Evolutionary conservation across 2,888 invertebrate genomes (phyloP).

Genomic region (Hydraecia micacea): DNA sequence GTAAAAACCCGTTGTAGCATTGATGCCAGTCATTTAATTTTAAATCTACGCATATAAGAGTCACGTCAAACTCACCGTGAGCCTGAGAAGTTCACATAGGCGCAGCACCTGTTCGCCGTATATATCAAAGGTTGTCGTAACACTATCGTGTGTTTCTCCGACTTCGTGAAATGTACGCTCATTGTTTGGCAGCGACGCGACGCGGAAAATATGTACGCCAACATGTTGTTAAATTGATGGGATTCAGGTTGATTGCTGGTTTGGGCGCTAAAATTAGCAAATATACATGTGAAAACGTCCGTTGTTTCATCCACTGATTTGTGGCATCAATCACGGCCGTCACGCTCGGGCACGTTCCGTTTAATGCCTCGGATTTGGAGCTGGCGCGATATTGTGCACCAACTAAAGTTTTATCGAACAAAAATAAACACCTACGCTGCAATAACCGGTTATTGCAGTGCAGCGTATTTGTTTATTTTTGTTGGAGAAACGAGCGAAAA

Average conservation of each 20-base stretch:
- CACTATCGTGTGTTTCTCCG: slow-evolving; percentile 67
- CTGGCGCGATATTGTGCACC: slow-evolving; percentile 39
- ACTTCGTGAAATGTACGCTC: slow-evolving; percentile 70
- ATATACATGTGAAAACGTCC: slow-evolving; percentile 66
- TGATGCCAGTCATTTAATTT: slow-evolving; percentile 74
- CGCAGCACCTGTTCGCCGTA: slow-evolving; percentile 79
- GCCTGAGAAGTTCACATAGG: slow-evolving; percentile 75
- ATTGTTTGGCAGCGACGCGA: slow-evolving; percentile 83
- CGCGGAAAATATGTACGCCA: slow-evolving; percentile 78
- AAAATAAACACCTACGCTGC: too few species aligned
- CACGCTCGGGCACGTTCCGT: slow-evolving; percentile 33
- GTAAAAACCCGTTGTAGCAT: slow-evolving; percentile 61
- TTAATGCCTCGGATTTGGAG: slow-evolving; percentile 40
- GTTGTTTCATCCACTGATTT: slow-evolving; percentile 63
- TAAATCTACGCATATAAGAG: slow-evolving; percentile 68
- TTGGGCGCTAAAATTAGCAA: slow-evolving; percentile 68
- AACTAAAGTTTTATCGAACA: slow-evolving; percentile 51
- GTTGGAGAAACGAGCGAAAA: slow-evolving; percentile 26
- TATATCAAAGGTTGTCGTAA: slow-evolving; percentile 79
- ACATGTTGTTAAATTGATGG: slow-evolving; percentile 76
- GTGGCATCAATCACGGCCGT: slow-evolving; percentile 59
- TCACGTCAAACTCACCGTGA: slow-evolving; percentile 58
- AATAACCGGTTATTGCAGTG: slow-evolving; percentile 35
- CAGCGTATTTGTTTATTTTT: slow-evolving; percentile 48
- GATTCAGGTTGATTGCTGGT: slow-evolving; percentile 72